Percentiles rank a stretch among this genome's conserved stretches.
phyloP scores from a whole-genome alignment of 2,888 invertebrate species.

The Portevinia maculata region DNA sequence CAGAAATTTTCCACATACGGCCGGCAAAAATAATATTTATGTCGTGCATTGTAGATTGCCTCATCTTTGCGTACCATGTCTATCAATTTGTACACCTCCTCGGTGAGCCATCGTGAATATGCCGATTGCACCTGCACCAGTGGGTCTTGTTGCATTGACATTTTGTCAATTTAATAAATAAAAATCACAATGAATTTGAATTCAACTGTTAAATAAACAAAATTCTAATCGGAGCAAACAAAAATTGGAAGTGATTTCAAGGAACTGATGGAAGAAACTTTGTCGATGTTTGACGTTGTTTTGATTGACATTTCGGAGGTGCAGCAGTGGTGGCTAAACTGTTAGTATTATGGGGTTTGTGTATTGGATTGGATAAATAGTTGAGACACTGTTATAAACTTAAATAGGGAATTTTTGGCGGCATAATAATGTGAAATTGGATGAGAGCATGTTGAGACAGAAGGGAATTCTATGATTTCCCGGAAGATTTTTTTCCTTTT shows the following conservation, averaged over 20 bases:
- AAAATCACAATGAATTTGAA: slow-evolving; percentile 11
- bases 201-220: slow-evolving; percentile 32
- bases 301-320: slow-evolving; percentile 53
- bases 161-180: not conserved
- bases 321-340: slow-evolving; percentile 21
- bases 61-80: slow-evolving; percentile 81
- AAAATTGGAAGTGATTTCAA: slow-evolving; percentile 67
- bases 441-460: no score
- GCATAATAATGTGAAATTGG: not conserved
- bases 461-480: no score
- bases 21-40: slow-evolving; percentile 82
- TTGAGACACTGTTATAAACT: not conserved
- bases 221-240: slow-evolving; percentile 47
- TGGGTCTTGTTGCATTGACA: slow-evolving; percentile 32
- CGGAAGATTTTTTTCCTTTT: not conserved
- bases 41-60: slow-evolving; percentile 81
- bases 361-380: not conserved
- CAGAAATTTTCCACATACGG: slow-evolving; percentile 82
- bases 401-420: not conserved
- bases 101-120: slow-evolving; percentile 80
- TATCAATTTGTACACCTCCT: slow-evolving; percentile 81
- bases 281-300: slow-evolving; percentile 62
- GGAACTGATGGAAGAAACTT: slow-evolving; percentile 23
- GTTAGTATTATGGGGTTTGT: not conserved
- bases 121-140: slow-evolving; percentile 18